Evolutionary conservation across 2,113 vertebrate genomes (phyloP).

Genomic region (Lipophrys pholis): DNA sequence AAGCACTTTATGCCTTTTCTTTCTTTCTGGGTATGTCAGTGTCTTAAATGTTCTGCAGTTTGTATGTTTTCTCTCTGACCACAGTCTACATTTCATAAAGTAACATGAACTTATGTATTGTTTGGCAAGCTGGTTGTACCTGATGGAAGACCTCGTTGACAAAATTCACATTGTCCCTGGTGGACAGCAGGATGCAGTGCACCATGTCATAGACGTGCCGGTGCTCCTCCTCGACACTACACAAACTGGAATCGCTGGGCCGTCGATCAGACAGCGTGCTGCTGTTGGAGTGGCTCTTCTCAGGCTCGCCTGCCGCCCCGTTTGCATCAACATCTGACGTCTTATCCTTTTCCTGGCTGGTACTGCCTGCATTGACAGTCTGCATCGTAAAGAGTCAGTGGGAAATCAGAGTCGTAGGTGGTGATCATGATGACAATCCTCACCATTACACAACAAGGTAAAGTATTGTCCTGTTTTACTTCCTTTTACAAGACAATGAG

Average conservation of each 20-base stretch:
- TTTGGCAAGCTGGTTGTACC: constrained; percentile 71
- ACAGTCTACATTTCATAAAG: too few relatives aligned
- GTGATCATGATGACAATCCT: neutral
- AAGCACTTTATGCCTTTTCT: too few relatives aligned
- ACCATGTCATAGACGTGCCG: constrained; percentile 93
- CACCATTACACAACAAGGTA: neutral
- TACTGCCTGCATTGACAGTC: constrained; percentile 86
- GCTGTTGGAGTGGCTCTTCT: constrained; percentile 90
- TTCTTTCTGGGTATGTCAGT: too few relatives aligned
- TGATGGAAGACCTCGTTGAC: constrained; percentile 98
- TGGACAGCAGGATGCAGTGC: constrained; percentile 92
- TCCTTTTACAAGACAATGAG: neutral
- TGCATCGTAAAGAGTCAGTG: constrained; percentile 46
- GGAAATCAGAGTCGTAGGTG: neutral
- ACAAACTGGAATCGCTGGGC: constrained; percentile 92
- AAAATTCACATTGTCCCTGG: constrained; percentile 95
- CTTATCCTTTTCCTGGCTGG: constrained; percentile 86
- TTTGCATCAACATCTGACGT: constrained; percentile 81
- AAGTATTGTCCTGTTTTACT: neutral
- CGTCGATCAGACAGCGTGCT: constrained; percentile 91
- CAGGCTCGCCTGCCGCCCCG: constrained; percentile 81
- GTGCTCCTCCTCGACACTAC: constrained; percentile 96
- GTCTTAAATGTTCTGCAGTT: too few relatives aligned
- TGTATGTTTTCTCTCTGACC: too few relatives aligned
- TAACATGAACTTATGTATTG: too few relatives aligned